Base-by-base conservation (phyloP, 2,113 vertebrate genomes). In the Falcunculus frontatus region DNA sequence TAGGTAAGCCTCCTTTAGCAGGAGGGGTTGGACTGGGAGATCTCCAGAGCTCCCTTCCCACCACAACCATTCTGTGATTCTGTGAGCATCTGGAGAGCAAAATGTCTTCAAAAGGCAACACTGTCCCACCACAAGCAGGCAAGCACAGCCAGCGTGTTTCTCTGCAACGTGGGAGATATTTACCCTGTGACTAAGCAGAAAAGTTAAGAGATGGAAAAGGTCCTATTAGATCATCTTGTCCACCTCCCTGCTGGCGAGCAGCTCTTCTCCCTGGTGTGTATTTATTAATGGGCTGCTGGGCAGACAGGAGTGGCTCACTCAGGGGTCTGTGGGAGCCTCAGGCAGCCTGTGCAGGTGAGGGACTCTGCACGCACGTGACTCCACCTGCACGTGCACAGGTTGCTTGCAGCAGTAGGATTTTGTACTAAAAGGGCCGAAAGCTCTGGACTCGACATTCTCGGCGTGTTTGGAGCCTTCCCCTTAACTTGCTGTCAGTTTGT, bases 161-260 rank as follows among this genome's bases (percentile, higher is more conserved):
- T 83, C 55, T 62, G 1, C 87, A 55, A 52, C 3, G 22, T 72
- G 94, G 87, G 90, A 90, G 95, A 88, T 84, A 17, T 86, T 95
- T 95, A 32, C 78, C 42, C 67, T 89, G 91, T 97, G 95, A 96
- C 93, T 94, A 96, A 96, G 96, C 95, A 95, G 47, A 90, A 94
- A 96, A 96, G 63, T 32, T 88, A 42, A 94, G 93, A 69, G 95
- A 94, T 95, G 92, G 95, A 96, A 95, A 94, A 95, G 85, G 72
- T 93, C 90, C 90, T 77, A 4, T 96, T 94, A 94, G 94, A 87
- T 97, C 95, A 96, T 96, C 75, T 55, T 1, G 0, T 91, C 78
- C 94, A 52, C 94, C 89, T 95, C 95, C 96, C 78, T 91, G 63
- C 87, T 94, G 91, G 87, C 11, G 0, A 46, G 67, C 29, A 35